Base-by-base conservation (phyloP, 2,888 invertebrate genomes). In the Stictocephala bisonia region DNA sequence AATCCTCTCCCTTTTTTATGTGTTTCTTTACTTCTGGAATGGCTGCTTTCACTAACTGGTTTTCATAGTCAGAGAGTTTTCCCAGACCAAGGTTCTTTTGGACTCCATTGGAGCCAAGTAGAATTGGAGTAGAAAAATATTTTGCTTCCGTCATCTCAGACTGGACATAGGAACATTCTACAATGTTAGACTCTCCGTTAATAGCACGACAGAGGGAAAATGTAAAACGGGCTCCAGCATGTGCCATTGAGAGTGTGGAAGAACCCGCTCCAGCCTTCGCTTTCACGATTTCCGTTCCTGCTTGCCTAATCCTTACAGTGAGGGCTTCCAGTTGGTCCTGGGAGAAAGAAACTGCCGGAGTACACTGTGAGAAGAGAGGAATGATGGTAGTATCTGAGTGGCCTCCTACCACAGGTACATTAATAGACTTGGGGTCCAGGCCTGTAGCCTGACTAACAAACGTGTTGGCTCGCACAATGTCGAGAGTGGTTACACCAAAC, bases 241-340 rank as follows among this genome's bases (percentile, higher is more conserved):
- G 97, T 1, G 99, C 99, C 98, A 97, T 98, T 1, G 97, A 98
- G 27, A 99, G 88, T 1, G 99, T 99, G 29, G 99, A 99, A 0
- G 99, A 99, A 72, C 99, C 99, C 68, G 97, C 95, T 78, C 99
- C 99, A 74, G 99, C 99, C 86, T 99, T 99, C 4, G 98, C 98
- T 84, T 97, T 95, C 29, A 97, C 97, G 41, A 97, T 94, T 88
- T 99, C 99, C 71, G 99, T 99, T 72, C 99, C 99, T 76, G 99
- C 99, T 85, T 99, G 98, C 85, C 99, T 99, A 82, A 99, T 99
- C 83, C 99, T 91, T 80, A 89, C 89, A 0, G 97, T 97, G 72
- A 99, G 86, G 26, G 93, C 93, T 81, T 93, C 90, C 76, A 98
- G 88, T 84, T 95, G 89, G 76, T 89, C 92, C 81, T 91, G 89